Conservation (phyloP, 2,797 vertebrate species). For the Amblyopsis hoosieri region DNA sequence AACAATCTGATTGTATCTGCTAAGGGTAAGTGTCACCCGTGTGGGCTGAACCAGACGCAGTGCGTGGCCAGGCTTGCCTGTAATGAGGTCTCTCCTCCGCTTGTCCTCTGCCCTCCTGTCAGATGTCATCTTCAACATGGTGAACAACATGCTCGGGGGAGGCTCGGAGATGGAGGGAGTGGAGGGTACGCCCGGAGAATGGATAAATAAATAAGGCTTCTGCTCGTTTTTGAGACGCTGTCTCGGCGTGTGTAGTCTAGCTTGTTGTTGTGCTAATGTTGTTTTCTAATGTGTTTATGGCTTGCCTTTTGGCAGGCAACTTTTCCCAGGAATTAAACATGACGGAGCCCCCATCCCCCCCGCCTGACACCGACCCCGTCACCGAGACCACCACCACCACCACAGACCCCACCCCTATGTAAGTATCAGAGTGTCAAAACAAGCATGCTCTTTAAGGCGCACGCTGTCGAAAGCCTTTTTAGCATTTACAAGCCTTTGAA, state of each 20-base stretch:
- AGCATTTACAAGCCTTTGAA: no score
- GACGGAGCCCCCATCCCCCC: constrained; percentile 38
- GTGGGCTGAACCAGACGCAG: background rate
- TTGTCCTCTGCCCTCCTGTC: constrained; percentile 33
- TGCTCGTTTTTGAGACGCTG: background rate
- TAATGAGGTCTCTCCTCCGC: no score
- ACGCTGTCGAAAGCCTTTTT: background rate
- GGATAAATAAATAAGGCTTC: no score
- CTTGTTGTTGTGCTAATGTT: background rate
- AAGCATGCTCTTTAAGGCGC: background rate
- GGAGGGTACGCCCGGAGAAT: constrained; percentile 61
- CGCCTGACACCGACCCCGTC: constrained; percentile 35
- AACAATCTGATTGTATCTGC: constrained; percentile 95
- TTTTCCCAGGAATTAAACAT: constrained; percentile 69
- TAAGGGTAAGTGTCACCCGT: constrained; percentile 80
- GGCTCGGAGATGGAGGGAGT: constrained; percentile 60
- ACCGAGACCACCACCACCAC: constrained; percentile 14
- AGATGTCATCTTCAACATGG: constrained; percentile 98
- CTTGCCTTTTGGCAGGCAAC: constrained; percentile 53
- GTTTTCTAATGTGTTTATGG: background rate
- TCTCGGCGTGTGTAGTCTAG: background rate
- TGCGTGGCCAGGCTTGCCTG: no score
- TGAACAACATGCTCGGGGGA: constrained; percentile 94
- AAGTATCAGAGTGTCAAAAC: constrained; percentile 44
- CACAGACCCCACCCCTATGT: constrained; percentile 40